Percentiles rank a stretch among this genome's conserved stretches.
phyloP scores from a whole-genome alignment of 2,797 vertebrate species.

The Lepidocolaptes lacrymiger region DNA sequence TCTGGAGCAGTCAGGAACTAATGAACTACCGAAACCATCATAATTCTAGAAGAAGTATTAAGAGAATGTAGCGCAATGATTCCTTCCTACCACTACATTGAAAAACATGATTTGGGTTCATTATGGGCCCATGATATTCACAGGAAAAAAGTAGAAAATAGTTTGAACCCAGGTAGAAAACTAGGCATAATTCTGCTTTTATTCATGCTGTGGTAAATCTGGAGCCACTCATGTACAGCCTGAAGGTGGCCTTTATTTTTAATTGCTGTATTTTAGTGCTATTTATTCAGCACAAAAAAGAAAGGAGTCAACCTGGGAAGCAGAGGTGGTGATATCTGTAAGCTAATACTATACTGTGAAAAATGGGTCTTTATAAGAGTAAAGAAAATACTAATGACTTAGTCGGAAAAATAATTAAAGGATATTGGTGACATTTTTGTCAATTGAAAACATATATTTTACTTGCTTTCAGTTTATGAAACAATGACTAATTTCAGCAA shows the following conservation, averaged over 20 bases:
- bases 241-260: constrained; percentile 44
- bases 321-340: constrained; percentile 37
- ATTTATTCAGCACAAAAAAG: constrained; percentile 31
- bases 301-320: constrained; percentile 25
- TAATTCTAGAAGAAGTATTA: neutral
- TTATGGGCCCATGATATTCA: neutral
- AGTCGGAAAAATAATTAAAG: constrained; percentile 59
- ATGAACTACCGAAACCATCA: neutral
- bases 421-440: constrained; percentile 52
- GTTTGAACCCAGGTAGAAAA: neutral
- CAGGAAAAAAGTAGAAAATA: neutral
- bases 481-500: constrained; percentile 65
- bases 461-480: constrained; percentile 58
- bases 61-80: neutral
- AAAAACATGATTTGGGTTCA: neutral
- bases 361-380: constrained; percentile 1
- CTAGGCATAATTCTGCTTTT: neutral
- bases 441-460: constrained; percentile 58
- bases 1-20: neutral
- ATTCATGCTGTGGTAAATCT: constrained; percentile 11
- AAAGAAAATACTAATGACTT: constrained; percentile 55
- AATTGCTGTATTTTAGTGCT: constrained; percentile 38
- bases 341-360: constrained; percentile 47
- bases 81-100: neutral
- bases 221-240: neutral